Evolutionary conservation across 2,888 invertebrate species (phyloP), one percentile per base, ranked within the genome.

Genomic region (Syritta pipiens): DNA sequence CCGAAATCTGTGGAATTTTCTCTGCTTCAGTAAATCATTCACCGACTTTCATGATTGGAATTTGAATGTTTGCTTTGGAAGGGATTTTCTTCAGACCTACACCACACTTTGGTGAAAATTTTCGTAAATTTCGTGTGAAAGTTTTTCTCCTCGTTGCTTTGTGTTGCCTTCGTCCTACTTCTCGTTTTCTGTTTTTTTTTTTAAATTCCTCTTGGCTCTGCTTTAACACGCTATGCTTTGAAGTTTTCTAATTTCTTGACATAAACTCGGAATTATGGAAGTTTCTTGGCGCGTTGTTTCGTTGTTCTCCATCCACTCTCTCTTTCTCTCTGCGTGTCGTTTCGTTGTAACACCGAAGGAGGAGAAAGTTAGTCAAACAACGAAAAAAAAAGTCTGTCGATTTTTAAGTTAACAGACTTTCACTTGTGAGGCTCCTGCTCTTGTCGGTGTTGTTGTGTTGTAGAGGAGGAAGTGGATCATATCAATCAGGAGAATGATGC

Each of bases 1-100:
- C 4, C 17, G 4, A 19, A 59, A 48, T 22, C 14, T 42, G 42
- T 14, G 20, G 30, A 49, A 28, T 72, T 46, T 63, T 49, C 37
- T 1, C 24, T 42, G 55, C 49, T 60, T 20, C 42, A 53, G 55
- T 72, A 68, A 79, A 79, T 79, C 74, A 79, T 67, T 79, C 62
- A 74, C 40, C 62, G 68, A 68, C 62, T 67, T 79, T 79, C 67
- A 79, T 74, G 79, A 79, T 79, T 79, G 79, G 74, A 79, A 72
- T 79, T 79, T 79, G 72, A 79, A 79, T 72, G 68, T 74, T 74
- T 57, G 60, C 60, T 72, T 72, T 44, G 28, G 37, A 44, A 37
- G 51, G 63, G 51, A 59, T 69, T 51, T 63, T 30, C 28, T 20
- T 12, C 9, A 24, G 32, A 46, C 20, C 44, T 20, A 22, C 44